A percentile compares a stretch with the other conserved stretches of the same genome.
phyloP scores from a whole-genome alignment of 2,888 invertebrate species.

The Dasysyrphus tricinctus region DNA sequence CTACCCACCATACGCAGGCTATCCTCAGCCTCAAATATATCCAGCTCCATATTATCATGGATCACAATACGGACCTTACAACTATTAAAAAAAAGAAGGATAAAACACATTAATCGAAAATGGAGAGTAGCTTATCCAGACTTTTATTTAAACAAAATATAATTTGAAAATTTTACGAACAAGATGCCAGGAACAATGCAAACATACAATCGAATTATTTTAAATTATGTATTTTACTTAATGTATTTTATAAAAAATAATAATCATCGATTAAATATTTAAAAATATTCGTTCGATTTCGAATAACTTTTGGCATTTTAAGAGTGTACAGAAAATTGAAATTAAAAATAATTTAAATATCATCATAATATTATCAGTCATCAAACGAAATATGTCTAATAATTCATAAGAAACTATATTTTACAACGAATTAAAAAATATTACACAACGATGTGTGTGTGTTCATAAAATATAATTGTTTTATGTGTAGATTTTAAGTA shows the following conservation, averaged over 20 bases:
- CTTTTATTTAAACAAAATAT: constrained; percentile 41
- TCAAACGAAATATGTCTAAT: constrained; percentile 50
- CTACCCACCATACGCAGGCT: constrained; percentile 91
- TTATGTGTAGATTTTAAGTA: constrained; percentile 49
- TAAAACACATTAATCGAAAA: constrained; percentile 23
- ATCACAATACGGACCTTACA: constrained; percentile 96
- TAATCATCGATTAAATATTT: not conserved
- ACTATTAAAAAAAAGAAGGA: constrained; percentile 88
- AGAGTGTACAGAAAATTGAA: constrained; percentile 58
- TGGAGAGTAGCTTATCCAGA: constrained; percentile 54
- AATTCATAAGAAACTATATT: constrained; percentile 37
- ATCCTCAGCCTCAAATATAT: constrained; percentile 92
- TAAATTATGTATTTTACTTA: not conserved
- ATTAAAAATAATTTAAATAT: constrained; percentile 40
- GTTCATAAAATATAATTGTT: constrained; percentile 41
- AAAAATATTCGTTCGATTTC: constrained; percentile 8
- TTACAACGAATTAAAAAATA: constrained; percentile 51
- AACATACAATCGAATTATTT: constrained; percentile 24
- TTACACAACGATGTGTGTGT: constrained; percentile 26
- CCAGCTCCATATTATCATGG: constrained; percentile 95
- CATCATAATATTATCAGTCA: constrained; percentile 60
- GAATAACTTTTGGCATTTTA: not conserved
- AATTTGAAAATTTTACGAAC: constrained; percentile 27
- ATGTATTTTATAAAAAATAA: not conserved
- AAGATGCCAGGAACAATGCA: constrained; percentile 66